Base-by-base conservation (phyloP, 2,888 invertebrate genomes). In the Microctonus aethiopoides region DNA sequence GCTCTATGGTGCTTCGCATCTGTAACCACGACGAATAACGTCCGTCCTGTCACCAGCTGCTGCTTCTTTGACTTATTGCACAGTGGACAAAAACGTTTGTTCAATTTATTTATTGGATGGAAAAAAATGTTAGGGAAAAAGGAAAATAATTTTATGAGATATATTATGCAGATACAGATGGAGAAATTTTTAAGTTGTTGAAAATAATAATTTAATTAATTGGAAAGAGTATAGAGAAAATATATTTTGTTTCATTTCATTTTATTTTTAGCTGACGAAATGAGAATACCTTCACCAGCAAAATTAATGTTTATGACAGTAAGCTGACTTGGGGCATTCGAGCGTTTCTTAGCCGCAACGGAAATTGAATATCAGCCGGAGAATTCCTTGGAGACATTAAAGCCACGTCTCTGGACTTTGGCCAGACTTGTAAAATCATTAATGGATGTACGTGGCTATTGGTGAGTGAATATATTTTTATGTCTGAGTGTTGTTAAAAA, bases 11-110 rank as follows among this genome's bases (percentile, higher is more conserved):
- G 39, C 46, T 46, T 41, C 29, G 62, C 46, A 62, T 62, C 63
- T 63, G 63, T 24, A 52, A 63, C 63, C 63, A 52, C 63, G 51
- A 63, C 46, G 46, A 63, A 51, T 63, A 63, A 63, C 52, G 52
- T 63, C 46, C 52, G 51, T 29, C 51, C 51, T 63, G 63, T 63
- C 63, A 64, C 34, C 34, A 29, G 54, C 64, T 52, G 64, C 64
- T 54, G 62, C 26, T 62, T 64, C 32, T 34, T 64, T 64, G 64
- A 64, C 64, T 64, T 64, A 54, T 54, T 24, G 52, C 34, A 36
- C 32, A 20, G 34, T 64, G 32, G 22, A 22, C 52, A 52, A 64
- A 34, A 20, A 51, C 11, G 20, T 32, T 29, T 20, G 20, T 52
- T 36, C 54, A 64, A 64, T 64, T 64, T 54, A 32, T 54, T 24